Percentiles rank a stretch among this genome's conserved stretches.
These are phyloP conservation scores for Epizoanthus scotinus DNA, from an alignment of 92 coral and sea anemone species.

Conservation along the genomic window DNA sequence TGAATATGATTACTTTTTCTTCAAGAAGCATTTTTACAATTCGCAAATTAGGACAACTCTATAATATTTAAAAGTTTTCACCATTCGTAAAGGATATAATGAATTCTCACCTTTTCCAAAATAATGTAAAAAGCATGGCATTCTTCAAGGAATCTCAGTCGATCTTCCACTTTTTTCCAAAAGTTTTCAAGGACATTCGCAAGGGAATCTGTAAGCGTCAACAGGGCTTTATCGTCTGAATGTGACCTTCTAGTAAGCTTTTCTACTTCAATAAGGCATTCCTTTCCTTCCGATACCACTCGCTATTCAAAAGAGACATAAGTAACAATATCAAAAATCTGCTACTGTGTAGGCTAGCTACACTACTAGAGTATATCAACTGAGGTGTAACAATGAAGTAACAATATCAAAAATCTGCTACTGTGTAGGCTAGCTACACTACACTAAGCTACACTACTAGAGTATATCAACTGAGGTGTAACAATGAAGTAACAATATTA, in stretches of 20 bases:
- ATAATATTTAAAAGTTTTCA: background rate
- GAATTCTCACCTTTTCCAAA: conserved; percentile 64
- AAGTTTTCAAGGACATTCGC: conserved; percentile 53
- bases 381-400: too few relatives aligned
- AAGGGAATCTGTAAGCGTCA: conserved; percentile 61
- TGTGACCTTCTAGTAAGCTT: conserved; percentile 52
- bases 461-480: too few relatives aligned
- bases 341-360: too few relatives aligned
- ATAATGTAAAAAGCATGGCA: conserved; percentile 60
- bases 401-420: background rate
- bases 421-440: too few relatives aligned
- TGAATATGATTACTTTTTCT: too few relatives aligned
- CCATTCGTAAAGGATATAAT: too few relatives aligned
- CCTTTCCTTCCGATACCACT: conserved; percentile 64
- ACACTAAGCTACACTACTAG: too few relatives aligned
- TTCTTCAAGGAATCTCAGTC: conserved; percentile 55
- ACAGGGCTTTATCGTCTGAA: conserved; percentile 61
- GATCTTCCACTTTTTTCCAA: conserved; percentile 66
- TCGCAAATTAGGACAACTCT: too few relatives aligned
- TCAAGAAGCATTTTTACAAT: too few relatives aligned
- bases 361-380: too few relatives aligned
- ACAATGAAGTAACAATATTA: background rate
- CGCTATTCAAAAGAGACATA: conserved; percentile 42
- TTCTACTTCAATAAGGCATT: conserved; percentile 54
- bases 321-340: background rate